A percentile compares a stretch with the other conserved stretches of the same genome.
Conservation (phyloP, 2,888 invertebrate genomes). For the Scrobipalpa costella region DNA sequence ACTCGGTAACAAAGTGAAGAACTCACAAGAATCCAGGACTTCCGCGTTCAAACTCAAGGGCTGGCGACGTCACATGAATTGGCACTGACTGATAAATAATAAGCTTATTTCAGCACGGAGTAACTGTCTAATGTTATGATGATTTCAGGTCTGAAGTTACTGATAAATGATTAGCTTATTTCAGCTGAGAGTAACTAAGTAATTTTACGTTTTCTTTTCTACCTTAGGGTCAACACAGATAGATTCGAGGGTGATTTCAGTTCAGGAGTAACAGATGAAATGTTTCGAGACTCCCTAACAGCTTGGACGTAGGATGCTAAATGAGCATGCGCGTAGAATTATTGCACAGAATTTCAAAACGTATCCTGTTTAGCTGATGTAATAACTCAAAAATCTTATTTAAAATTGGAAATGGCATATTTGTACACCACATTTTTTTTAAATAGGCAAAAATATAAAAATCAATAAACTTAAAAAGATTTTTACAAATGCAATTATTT, state of each 20-base stretch:
- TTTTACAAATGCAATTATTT: not conserved
- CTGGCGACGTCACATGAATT: not conserved
- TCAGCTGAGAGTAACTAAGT: too few relatives aligned
- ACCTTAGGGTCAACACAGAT: too few relatives aligned
- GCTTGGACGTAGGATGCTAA: not conserved
- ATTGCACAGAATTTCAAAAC: constrained; percentile 24
- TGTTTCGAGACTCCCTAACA: not conserved
- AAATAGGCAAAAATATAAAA: not conserved
- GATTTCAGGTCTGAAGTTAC: too few relatives aligned
- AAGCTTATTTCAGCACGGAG: too few relatives aligned
- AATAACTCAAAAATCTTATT: not conserved
- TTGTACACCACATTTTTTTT: too few relatives aligned
- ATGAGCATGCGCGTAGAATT: constrained; percentile 26
- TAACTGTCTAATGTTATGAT: too few relatives aligned
- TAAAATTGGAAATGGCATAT: too few relatives aligned
- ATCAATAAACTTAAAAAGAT: not conserved
- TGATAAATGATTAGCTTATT: too few relatives aligned
- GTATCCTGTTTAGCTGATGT: not conserved
- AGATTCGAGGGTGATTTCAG: not conserved
- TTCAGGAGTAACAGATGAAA: not conserved
- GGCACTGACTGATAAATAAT: not conserved
- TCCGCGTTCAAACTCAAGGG: constrained; percentile 13
- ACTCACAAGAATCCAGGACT: constrained; percentile 16
- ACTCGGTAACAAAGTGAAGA: not conserved
- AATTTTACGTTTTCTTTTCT: too few relatives aligned